Conservation (phyloP, 2,888 invertebrate genomes). For the Megaustenia siamemsis region DNA sequence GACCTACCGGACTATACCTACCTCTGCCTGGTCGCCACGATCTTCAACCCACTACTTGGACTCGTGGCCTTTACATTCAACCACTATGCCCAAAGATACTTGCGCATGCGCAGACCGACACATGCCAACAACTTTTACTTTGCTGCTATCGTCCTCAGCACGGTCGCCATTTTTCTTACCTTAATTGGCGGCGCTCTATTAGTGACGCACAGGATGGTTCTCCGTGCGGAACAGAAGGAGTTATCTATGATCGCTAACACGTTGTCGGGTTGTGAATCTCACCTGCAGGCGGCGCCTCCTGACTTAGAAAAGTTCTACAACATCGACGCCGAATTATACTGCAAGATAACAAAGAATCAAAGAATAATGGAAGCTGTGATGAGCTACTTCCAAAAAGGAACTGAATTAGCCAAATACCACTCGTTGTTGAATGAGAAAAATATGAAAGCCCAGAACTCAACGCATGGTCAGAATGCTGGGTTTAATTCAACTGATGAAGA, state of each 20-base stretch:
- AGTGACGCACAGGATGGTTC: background rate
- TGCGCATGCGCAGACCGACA: background rate
- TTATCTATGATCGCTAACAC: background rate
- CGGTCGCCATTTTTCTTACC: slow-evolving; percentile 33
- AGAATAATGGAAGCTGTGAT: slow-evolving; percentile 19
- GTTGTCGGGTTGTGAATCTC: background rate
- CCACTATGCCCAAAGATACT: background rate
- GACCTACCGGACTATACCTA: slow-evolving; percentile 27
- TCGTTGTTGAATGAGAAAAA: no score
- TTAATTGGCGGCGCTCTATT: slow-evolving; percentile 25
- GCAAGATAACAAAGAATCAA: slow-evolving; percentile 8
- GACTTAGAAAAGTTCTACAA: slow-evolving; percentile 1
- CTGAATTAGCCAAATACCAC: background rate
- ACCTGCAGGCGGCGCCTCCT: background rate
- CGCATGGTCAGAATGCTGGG: background rate
- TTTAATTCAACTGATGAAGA: background rate
- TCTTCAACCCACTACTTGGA: slow-evolving; percentile 37
- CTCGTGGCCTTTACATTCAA: slow-evolving; percentile 17
- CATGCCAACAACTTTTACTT: slow-evolving; percentile 36
- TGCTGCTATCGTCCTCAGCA: slow-evolving; percentile 25
- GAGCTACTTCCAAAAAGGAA: background rate
- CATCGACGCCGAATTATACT: slow-evolving; percentile 6
- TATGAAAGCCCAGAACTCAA: background rate
- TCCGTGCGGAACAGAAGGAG: background rate
- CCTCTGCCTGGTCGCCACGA: slow-evolving; percentile 27